Base-by-base conservation (phyloP, 1,140 invertebrate species). In the Solen grandis region DNA sequence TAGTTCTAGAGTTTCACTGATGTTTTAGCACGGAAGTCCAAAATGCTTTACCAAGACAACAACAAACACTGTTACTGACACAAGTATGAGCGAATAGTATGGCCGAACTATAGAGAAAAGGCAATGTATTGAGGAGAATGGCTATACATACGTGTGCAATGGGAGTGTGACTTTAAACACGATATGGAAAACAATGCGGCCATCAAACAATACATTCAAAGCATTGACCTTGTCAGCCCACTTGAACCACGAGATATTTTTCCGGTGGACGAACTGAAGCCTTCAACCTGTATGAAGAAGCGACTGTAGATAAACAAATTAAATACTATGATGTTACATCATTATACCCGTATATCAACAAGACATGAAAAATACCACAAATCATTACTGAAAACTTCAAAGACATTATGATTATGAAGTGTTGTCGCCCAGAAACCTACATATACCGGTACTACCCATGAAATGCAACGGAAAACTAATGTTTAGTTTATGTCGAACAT, bases 11-110 rank as follows among this genome's bases (percentile, higher is more conserved):
- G 79, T 88, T 84, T 35, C 52, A 85, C 27, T 81, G 85, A 19
- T 82, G 80, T 73, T 75, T 81, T 88, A 76, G 70, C 86, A 88
- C 50, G 84, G 86, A 0, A 83, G 83, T 79, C 60, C 55, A 8
- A 59, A 59, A 59, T 59, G 55, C 27, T 63, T 10, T 22, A 14
- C 60, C 5, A 5, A 63, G 25, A n/a, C 36, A 0, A 81, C 65
- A 19, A 16, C 65, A 25, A 55, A 82, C 57, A 41, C 35, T 8
- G 57, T 74, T 14, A 77, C 22, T 46, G 70, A 68, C 52, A 22
- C 68, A 25, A 60, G 72, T 16, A 81, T 87, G 62, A 33, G 25
- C 2, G 79, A 87, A 59, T 46, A 79, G 8, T 83, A 70, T 41
- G 60, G 77, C 14, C 25, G 27, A 27, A 82, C 79, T 16, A 14